Base-by-base conservation (phyloP, 1,140 invertebrate genomes). In the Brachionus angularis region DNA sequence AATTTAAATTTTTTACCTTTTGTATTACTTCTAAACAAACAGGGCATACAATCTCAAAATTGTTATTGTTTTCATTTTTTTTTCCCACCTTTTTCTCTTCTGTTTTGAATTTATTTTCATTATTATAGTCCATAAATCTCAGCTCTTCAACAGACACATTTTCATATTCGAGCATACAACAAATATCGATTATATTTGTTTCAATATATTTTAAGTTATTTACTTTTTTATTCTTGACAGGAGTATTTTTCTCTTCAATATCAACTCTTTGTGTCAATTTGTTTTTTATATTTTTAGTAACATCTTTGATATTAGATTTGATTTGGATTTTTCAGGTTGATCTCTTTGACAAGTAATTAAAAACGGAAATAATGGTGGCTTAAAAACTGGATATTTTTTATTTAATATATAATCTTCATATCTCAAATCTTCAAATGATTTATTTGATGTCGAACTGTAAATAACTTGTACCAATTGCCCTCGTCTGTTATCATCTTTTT, bases 371-470 rank as follows among this genome's bases (percentile, higher is more conserved):
- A n/a, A n/a, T 14, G 39, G 39, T 14, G 39, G 39, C 16, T 14
- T 3, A 42, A 14, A 14, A 7, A 3, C 16, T 3, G 53, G 8
- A 27, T 58, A 58, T 33, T 58, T 58, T 39, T 34, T 31, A 58
- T 58, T 58, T 10, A 39, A 21, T 14, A 25, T 21, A 58, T 58
- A 58, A 39, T 58, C 53, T 25, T 58, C 53, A 23, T 21, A 39
- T 58, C 53, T 58, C n/a, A 58, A 36, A 10, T 58, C 53, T 58
- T 58, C 53, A 1, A 39, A 23, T 23, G 53, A 58, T 39, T 58
- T 58, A 27, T 39, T 58, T 39, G n/a, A n/a, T n/a, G n/a, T n/a
- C n/a, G n/a, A n/a, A n/a, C n/a, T n/a, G n/a, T n/a, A n/a, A n/a
- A n/a, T n/a, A n/a, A n/a, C n/a, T n/a, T n/a, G n/a, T n/a, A n/a